A percentile compares a stretch with the other conserved stretches of the same genome.
These are phyloP conservation scores for Cryptus armator DNA, from an alignment of 2,888 invertebrate genomes.

Conservation along the genomic window DNA sequence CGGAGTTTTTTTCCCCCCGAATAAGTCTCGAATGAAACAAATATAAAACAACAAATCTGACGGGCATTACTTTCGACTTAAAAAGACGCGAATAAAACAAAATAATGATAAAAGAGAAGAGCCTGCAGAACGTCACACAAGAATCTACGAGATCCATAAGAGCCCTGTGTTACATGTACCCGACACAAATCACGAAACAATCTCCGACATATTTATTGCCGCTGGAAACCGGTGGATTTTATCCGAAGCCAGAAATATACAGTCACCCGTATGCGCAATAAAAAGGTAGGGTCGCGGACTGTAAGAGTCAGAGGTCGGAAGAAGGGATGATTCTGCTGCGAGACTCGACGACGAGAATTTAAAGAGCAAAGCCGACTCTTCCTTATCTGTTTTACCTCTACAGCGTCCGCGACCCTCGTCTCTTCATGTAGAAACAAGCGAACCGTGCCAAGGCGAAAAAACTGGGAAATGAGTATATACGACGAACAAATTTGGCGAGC, in stretches of 20 bases:
- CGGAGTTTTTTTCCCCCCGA: background rate
- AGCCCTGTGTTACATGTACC: conserved; percentile 33
- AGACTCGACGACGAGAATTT: conserved; percentile 61
- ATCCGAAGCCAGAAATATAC: conserved; percentile 42
- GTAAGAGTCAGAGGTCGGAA: conserved; percentile 23
- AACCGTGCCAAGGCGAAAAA: conserved; percentile 33
- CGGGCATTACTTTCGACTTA: conserved; percentile 29
- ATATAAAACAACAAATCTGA: background rate
- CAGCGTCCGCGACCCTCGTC: conserved; percentile 3
- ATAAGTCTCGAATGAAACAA: conserved; percentile 1
- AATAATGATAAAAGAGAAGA: background rate
- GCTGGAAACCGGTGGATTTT: conserved; percentile 66
- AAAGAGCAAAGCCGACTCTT: conserved; percentile 55
- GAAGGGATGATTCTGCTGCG: conserved; percentile 43
- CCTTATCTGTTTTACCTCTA: conserved; percentile 45
- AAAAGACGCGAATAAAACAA: conserved; percentile 27
- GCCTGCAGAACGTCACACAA: conserved; percentile 29
- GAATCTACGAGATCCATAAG: conserved; percentile 45
- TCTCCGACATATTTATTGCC: conserved; percentile 66
- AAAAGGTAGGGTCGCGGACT: conserved; percentile 24
- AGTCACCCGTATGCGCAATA: conserved; percentile 36
- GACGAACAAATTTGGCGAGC: background rate
- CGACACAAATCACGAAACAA: conserved; percentile 64
- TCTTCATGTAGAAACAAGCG: conserved; percentile 10
- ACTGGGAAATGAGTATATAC: background rate